Conservation (phyloP, 2,888 invertebrate species). For the Dorcus parallelipipedus region DNA sequence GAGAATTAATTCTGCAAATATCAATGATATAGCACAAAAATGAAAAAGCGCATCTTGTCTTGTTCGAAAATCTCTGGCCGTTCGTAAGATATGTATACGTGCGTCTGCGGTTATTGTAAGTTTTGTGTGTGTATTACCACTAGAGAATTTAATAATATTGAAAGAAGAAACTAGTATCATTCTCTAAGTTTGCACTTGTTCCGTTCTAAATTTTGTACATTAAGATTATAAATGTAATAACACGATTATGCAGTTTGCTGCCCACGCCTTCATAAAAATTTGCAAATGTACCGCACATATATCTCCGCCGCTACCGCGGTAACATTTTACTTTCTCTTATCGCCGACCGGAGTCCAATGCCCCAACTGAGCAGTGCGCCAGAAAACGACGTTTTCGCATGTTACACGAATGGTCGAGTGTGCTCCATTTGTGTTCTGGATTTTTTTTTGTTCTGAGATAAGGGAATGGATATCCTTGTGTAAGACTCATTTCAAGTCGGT, state of each 20-base stretch:
- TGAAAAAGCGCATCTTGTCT: no score
- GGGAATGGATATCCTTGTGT: conserved; percentile 26
- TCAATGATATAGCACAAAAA: no score
- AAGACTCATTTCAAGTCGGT: conserved; percentile 4
- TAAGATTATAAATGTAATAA: no score
- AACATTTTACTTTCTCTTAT: conserved; percentile 16
- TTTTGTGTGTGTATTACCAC: no score
- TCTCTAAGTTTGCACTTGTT: neutral
- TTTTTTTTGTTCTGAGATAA: conserved; percentile 15
- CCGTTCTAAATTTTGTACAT: neutral
- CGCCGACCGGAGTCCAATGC: conserved; percentile 7
- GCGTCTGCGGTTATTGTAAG: no score
- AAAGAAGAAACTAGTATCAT: neutral
- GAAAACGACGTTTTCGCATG: neutral
- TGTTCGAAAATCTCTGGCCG: no score
- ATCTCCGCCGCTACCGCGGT: neutral
- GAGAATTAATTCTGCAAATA: no score
- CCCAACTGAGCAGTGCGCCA: conserved; percentile 5
- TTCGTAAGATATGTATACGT: no score
- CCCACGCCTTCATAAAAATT: neutral
- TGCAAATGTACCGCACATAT: neutral
- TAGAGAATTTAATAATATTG: no score
- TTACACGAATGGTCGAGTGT: conserved; percentile 5
- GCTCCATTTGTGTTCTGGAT: conserved; percentile 8
- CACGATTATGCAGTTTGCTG: neutral